Percentiles rank a stretch among this genome's conserved stretches.
Conservation (phyloP, 2,797 vertebrate species). For the Parotocinclus haroldoi region DNA sequence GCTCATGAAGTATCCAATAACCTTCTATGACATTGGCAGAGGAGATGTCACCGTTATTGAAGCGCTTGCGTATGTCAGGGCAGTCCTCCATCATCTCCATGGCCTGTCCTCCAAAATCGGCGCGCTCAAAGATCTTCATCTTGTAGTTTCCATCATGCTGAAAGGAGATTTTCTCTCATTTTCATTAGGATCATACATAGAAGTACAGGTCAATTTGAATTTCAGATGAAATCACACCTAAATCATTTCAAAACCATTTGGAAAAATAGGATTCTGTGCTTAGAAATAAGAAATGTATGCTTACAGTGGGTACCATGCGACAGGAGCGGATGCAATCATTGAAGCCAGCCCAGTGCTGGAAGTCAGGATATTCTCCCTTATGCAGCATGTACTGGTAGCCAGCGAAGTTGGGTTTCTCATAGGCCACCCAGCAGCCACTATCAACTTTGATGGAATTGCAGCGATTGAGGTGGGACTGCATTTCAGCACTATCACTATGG, state of each 20-base stretch:
- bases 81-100: constrained; percentile 77
- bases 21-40: constrained; percentile 76
- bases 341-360: constrained; percentile 75
- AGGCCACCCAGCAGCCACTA: constrained; percentile 73
- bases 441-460: constrained; percentile 77
- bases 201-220: not conserved
- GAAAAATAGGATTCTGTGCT: not conserved
- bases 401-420: constrained; percentile 71
- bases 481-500: constrained; percentile 66
- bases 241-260: not conserved
- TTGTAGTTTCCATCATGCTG: constrained; percentile 73
- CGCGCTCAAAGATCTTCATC: constrained; percentile 75
- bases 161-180: not conserved
- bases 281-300: constrained; percentile 40
- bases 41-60: constrained; percentile 73
- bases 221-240: not conserved
- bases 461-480: constrained; percentile 69
- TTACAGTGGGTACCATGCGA: constrained; percentile 74
- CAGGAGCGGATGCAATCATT: constrained; percentile 79
- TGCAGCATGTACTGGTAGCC: constrained; percentile 78
- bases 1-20: constrained; percentile 80
- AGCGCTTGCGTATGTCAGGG: constrained; percentile 69
- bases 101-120: constrained; percentile 72
- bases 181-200: not conserved
- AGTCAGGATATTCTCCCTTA: constrained; percentile 75